A percentile compares a stretch with the other conserved stretches of the same genome.
Evolutionary conservation across 2,888 invertebrate species (phyloP).

Genomic region (Protophormia terraenovae): DNA sequence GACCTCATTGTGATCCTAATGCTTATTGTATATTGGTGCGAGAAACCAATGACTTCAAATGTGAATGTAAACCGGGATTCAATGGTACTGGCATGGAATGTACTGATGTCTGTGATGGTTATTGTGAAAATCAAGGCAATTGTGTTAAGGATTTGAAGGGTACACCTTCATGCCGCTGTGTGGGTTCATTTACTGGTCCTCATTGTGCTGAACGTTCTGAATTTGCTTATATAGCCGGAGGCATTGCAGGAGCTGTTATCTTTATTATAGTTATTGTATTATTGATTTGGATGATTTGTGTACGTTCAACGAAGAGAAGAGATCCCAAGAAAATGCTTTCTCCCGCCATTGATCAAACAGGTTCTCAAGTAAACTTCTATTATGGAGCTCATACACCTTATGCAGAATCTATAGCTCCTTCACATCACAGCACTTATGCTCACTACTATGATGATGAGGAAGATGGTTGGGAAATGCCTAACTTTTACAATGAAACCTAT

Average conservation of each 20-base stretch:
- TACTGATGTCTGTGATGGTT: constrained; percentile 90
- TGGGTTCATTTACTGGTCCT: constrained; percentile 94
- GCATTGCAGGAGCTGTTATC: constrained; percentile 96
- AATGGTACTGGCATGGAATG: constrained; percentile 93
- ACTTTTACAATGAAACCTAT: constrained; percentile 97
- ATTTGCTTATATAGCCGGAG: constrained; percentile 96
- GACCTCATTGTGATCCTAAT: constrained; percentile 93
- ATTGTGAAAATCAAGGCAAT: constrained; percentile 94
- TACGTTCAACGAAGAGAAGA: constrained; percentile 92
- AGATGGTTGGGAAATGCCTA: constrained; percentile 98
- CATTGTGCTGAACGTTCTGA: constrained; percentile 96
- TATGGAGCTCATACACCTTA: constrained; percentile 97
- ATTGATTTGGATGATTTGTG: constrained; percentile 98
- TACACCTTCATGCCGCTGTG: constrained; percentile 93
- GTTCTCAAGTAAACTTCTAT: constrained; percentile 97
- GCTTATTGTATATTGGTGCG: constrained; percentile 92
- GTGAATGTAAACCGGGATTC: constrained; percentile 96
- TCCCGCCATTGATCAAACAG: constrained; percentile 94
- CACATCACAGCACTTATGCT: constrained; percentile 96
- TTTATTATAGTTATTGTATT: constrained; percentile 95
- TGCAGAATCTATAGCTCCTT: constrained; percentile 96
- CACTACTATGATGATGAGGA: constrained; percentile 98
- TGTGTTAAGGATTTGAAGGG: constrained; percentile 92
- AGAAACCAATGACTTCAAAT: constrained; percentile 92
- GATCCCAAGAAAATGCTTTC: constrained; percentile 95